phyloP scores from a whole-genome alignment of 2,113 vertebrate species.

The Eclectus roratus region DNA sequence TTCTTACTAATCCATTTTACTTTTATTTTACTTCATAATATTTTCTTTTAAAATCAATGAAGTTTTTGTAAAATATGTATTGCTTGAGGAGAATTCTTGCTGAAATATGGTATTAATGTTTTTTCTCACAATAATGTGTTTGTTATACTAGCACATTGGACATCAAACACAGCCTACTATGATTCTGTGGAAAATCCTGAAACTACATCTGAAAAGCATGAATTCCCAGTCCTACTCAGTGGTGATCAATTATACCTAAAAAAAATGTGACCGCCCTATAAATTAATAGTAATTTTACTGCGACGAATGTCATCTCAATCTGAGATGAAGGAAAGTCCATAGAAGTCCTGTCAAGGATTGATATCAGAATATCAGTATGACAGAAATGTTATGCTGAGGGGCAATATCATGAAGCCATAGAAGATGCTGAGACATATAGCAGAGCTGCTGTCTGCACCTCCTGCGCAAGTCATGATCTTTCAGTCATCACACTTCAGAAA shows the following conservation, averaged over 20 bases:
- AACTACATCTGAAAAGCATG: not conserved
- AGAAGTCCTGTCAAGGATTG: not conserved
- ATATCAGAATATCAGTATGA: not conserved
- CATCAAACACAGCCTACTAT: not conserved
- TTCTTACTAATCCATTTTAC: not conserved
- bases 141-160: not conserved
- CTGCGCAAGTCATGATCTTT: not conserved
- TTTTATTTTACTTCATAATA: not conserved
- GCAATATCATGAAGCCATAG: not conserved
- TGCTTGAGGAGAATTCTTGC: not conserved
- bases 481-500: not conserved
- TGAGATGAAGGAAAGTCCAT: not conserved
- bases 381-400: not conserved
- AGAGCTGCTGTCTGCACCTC: not conserved
- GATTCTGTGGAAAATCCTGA: not conserved
- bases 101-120: not conserved
- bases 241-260: not conserved
- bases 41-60: not conserved
- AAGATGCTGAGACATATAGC: not conserved
- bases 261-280: rapidly evolving
- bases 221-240: not conserved
- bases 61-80: not conserved
- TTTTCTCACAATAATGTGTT: not conserved
- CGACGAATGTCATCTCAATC: not conserved
- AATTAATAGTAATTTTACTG: not conserved